phyloP scores from a whole-genome alignment of 2,888 invertebrate species.

The Dusona sp. region DNA sequence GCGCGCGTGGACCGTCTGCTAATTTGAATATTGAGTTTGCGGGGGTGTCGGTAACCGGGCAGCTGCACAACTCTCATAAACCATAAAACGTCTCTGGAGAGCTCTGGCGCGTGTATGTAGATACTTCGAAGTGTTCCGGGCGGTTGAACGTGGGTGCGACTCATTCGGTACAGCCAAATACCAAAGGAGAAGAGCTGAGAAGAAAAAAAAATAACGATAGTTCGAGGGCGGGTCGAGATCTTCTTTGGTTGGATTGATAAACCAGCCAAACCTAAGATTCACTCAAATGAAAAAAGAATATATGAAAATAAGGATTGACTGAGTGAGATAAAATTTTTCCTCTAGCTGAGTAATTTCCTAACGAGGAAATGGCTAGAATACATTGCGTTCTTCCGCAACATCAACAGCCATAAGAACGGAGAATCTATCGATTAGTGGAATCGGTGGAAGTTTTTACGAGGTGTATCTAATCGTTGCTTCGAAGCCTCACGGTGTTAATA shows the following conservation, averaged over 20 bases:
- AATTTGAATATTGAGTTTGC: constrained; percentile 84
- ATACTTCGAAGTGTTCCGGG: constrained; percentile 43
- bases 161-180: constrained; percentile 56
- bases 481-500: constrained; percentile 72
- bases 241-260: constrained; percentile 40
- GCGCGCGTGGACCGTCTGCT: constrained; percentile 74
- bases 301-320: constrained; percentile 5
- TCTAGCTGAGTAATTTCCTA: constrained; percentile 30
- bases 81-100: constrained; percentile 81
- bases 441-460: constrained; percentile 75
- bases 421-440: constrained; percentile 75
- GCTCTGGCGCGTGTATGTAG: constrained; percentile 61
- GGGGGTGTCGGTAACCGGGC: constrained; percentile 83
- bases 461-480: constrained; percentile 76
- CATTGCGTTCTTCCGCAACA: constrained; percentile 33
- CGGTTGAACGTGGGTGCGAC: constrained; percentile 65
- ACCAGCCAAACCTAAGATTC: constrained; percentile 28
- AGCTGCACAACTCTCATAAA: constrained; percentile 82
- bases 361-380: constrained; percentile 37
- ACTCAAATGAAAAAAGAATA: constrained; percentile 3
- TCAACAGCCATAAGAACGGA: constrained; percentile 38
- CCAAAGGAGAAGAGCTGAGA: constrained; percentile 31
- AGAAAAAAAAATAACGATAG: constrained; percentile 59
- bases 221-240: constrained; percentile 66
- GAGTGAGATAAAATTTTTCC: neutral